Evolutionary conservation across 2,888 invertebrate species (phyloP), one percentile per base, ranked within the genome.

Genomic region (Melikaiella ostensackeni): DNA sequence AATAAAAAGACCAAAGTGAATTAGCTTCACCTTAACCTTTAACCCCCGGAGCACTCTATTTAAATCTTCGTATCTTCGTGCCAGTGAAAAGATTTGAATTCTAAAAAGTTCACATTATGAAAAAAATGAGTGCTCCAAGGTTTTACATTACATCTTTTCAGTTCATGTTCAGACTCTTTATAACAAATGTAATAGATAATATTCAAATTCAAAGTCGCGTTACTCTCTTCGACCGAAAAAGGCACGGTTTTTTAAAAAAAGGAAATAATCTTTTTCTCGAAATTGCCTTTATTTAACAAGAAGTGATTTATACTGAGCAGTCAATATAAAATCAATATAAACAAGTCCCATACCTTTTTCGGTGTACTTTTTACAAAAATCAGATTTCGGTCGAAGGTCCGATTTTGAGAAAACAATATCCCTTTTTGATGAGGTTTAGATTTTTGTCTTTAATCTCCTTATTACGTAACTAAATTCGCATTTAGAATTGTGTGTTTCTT

Each of bases 401-500:
- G 24, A 64, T 42, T 46, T 9, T 30, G 9, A 27, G 38, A 24
- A 46, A 42, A 66, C 19, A 66, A 70, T 70, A 70, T 27, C 46
- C 16, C 27, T 70, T n/a, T 63, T 42, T 64, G 27, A 50, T 30
- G 19, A 46, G 19, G 19, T 66, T 66, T 66, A 24, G 11, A 46
- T 66, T 66, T 35, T 21, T 24, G 64, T 64, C 38, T 70, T 70
- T 70, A 9, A 30, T 70, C 70, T 30, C 70, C 46, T 30, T 30
- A 46, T 70, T 46, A n/a, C 50, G 19, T 66, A 19, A 46, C 24
- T 42, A 70, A 70, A 70, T 70, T 70, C 50, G 50, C 70, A 30
- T 50, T 70, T 50, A 70, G 70, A 70, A 70, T 70, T 46, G 70
- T 50, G n/a, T 46, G 42, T 70, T 46, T 46, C 33, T 46, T 70